Percentiles rank a stretch among this genome's conserved stretches.
These are phyloP conservation scores for Pocillopora grandis DNA, from an alignment of 92 coral and sea anemone genomes.

Conservation along the genomic window DNA sequence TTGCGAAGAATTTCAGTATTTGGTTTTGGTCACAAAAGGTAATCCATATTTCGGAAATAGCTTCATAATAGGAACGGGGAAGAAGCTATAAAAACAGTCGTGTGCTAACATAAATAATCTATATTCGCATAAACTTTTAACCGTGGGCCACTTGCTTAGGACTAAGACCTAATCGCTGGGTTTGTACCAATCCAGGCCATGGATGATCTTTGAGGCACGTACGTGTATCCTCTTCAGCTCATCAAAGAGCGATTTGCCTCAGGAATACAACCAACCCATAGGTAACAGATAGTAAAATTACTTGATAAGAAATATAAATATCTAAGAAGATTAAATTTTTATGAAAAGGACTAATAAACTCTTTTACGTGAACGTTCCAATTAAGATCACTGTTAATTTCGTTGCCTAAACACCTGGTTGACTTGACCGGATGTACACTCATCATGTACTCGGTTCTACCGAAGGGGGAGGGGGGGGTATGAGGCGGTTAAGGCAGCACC, in stretches of 20 bases:
- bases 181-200: slow-evolving; percentile 31
- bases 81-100: too few species aligned
- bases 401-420: not conserved
- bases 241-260: slow-evolving; percentile 42
- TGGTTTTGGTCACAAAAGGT: not conserved
- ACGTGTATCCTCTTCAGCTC: slow-evolving; percentile 42
- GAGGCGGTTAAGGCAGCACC: slow-evolving; percentile 31
- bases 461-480: not conserved
- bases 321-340: slow-evolving; percentile 35
- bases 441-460: slow-evolving; percentile 36
- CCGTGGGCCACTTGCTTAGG: too few species aligned
- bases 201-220: slow-evolving; percentile 44
- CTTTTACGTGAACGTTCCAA: not conserved
- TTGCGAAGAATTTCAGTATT: not conserved
- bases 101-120: too few species aligned
- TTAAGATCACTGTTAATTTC: not conserved
- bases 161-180: not conserved
- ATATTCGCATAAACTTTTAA: too few species aligned
- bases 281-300: slow-evolving; percentile 48
- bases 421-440: too few species aligned
- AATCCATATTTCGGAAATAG: too few species aligned
- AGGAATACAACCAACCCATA: slow-evolving; percentile 26
- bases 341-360: not conserved
- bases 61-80: too few species aligned
- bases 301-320: slow-evolving; percentile 42